These are phyloP conservation scores for Coracias cyanogaster DNA, from an alignment of 2,797 vertebrate species.

Conservation along the genomic window DNA sequence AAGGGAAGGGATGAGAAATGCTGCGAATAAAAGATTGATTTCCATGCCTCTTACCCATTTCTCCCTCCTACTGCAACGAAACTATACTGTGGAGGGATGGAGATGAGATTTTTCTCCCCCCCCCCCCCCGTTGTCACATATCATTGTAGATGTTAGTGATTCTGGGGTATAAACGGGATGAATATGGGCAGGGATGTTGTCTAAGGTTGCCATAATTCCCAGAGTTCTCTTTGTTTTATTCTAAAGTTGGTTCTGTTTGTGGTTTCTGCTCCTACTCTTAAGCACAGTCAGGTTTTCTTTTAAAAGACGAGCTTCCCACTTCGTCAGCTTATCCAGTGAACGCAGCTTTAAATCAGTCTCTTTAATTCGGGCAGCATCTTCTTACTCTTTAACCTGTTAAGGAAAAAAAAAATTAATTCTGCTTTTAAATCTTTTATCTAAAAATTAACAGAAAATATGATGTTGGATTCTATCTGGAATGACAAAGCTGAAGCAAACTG, in stretches of 20 bases:
- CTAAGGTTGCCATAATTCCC: not conserved
- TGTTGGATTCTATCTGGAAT: not conserved
- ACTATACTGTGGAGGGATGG: not conserved
- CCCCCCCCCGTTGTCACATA: not conserved
- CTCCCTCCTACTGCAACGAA: not conserved
- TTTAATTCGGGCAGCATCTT: not conserved
- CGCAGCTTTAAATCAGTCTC: not conserved
- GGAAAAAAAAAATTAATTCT: not conserved
- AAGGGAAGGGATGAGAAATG: not conserved
- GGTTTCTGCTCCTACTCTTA: not conserved
- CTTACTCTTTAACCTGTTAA: not conserved
- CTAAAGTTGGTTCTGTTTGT: constrained; percentile 18
- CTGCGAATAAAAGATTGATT: not conserved
- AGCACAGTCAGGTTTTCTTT: not conserved
- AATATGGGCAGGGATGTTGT: not conserved
- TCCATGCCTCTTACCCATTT: accelerated
- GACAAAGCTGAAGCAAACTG: not conserved
- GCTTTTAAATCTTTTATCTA: not conserved
- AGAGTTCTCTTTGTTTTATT: not conserved
- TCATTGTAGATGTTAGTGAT: not conserved
- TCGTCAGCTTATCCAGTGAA: not conserved
- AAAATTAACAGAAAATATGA: not conserved
- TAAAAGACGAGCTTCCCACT: not conserved
- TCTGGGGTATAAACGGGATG: not conserved
- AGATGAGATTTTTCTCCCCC: not conserved